Base-by-base conservation (phyloP, 2,888 invertebrate genomes). In the Ptychoptera contaminata region DNA sequence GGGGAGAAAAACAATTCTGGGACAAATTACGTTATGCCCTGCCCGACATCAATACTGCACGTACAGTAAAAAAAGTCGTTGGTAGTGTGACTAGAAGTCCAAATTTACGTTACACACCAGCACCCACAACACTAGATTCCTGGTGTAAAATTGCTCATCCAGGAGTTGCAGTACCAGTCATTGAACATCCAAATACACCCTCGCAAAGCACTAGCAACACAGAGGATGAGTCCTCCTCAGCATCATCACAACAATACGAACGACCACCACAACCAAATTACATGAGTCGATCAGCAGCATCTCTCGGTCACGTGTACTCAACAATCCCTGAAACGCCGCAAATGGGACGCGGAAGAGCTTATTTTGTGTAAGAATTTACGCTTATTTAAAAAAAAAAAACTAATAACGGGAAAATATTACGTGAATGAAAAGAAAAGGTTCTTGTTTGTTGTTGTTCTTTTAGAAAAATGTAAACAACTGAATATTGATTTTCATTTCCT, bases 1-100 rank as follows among this genome's bases (percentile, higher is more conserved):
- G 82, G 79, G 82, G 82, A 50, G 87, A 90, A 64, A 80, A 80
- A 56, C 73, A 83, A 55, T 91, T 91, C 68, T 91, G 90, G 90
- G 84, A 86, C 55, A 87, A 88, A 66, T 72, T 91, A 50, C 74
- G 82, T 50, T 77, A 73, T 67, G 79, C 84, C 44, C 79, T 88
- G 77, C 87, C 87, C 46, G 85, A 86, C 55, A 72, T 76, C 3
- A 46, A 38, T 32, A 43, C 16, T 10, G 38, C 15, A 14, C 42
- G 40, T 31, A 37, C 44, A 34, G 40, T 45, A 14, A 47, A 44
- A 29, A 44, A 44, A 45, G 11, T 44, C 16, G 44, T 42, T 15
- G 39, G 40, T 8, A 31, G 16, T 37, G n/a, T 23, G 29, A 42
- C 16, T 36, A 34, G 59, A 72, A 46, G 45, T 23, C 48, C 48